phyloP scores from a whole-genome alignment of 2,797 vertebrate genomes.

The Liparis tanakae region DNA sequence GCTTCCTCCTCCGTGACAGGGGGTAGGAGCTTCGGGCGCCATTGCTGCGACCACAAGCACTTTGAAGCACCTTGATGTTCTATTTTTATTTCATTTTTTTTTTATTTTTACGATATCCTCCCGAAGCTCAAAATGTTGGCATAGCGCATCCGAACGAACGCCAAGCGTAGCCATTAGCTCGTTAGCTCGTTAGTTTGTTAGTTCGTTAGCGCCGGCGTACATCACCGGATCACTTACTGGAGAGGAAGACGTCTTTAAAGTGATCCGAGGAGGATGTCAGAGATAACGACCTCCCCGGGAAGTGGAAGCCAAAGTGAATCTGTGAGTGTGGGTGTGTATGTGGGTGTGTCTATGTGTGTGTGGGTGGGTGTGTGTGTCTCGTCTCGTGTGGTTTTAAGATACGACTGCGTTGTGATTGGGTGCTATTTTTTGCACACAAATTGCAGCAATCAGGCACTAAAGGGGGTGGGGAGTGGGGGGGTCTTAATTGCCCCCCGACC shows the following conservation, averaged over 20 bases:
- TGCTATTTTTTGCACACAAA: constrained; percentile 26
- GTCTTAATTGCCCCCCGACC: constrained; percentile 39
- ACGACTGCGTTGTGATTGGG: constrained; percentile 1
- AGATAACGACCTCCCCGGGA: neutral
- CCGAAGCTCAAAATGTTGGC: too few species aligned
- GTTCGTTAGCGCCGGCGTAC: neutral
- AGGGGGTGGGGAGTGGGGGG: constrained; percentile 3
- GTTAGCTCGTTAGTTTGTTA: neutral
- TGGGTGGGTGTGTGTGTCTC: neutral
- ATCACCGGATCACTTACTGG: neutral
- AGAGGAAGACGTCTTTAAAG: neutral
- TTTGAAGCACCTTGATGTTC: too few species aligned
- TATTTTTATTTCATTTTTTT: too few species aligned
- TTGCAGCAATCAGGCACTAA: constrained; percentile 12
- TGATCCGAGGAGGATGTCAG: neutral
- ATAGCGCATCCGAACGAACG: too few species aligned
- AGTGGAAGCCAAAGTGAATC: neutral
- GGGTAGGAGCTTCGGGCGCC: too few species aligned
- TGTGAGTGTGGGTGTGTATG: neutral
- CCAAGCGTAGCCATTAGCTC: neutral
- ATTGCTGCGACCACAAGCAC: too few species aligned
- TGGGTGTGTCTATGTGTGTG: too few species aligned
- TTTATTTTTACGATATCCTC: too few species aligned
- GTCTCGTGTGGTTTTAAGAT: neutral
- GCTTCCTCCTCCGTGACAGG: too few species aligned